Conservation (phyloP, 2,797 vertebrate species). For the Dromococcyx pavoninus region DNA sequence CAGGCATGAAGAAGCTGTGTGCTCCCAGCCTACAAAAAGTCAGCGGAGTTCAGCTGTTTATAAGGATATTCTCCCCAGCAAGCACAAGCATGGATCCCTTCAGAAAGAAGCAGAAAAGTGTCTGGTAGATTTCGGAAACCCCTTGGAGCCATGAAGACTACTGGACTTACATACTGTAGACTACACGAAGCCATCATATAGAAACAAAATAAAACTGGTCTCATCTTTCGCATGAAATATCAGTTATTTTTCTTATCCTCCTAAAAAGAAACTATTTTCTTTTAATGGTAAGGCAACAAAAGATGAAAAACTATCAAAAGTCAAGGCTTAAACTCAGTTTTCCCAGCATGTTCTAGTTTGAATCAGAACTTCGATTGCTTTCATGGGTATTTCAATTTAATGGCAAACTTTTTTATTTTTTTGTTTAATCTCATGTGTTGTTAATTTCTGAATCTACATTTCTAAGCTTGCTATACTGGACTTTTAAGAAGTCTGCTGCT, state of each 20-base stretch:
- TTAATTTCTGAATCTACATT: not conserved
- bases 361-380: not conserved
- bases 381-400: not conserved
- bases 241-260: not conserved
- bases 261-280: not conserved
- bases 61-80: not conserved
- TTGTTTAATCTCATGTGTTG: not conserved
- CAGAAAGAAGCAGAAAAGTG: not conserved
- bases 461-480: not conserved
- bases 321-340: not conserved
- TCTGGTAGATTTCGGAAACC: not conserved
- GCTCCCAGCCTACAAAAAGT: not conserved
- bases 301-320: not conserved
- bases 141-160: not conserved
- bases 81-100: fast-evolving
- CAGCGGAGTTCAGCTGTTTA: not conserved
- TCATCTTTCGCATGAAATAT: not conserved
- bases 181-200: not conserved
- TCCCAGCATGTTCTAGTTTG: not conserved
- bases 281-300: not conserved
- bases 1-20: too few species aligned
- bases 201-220: not conserved
- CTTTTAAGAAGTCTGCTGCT: not conserved
- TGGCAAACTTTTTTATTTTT: not conserved
- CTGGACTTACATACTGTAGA: fast-evolving